A percentile compares a stretch with the other conserved stretches of the same genome.
Conservation (phyloP, 2,113 vertebrate species). For the Bos taurus region DNA sequence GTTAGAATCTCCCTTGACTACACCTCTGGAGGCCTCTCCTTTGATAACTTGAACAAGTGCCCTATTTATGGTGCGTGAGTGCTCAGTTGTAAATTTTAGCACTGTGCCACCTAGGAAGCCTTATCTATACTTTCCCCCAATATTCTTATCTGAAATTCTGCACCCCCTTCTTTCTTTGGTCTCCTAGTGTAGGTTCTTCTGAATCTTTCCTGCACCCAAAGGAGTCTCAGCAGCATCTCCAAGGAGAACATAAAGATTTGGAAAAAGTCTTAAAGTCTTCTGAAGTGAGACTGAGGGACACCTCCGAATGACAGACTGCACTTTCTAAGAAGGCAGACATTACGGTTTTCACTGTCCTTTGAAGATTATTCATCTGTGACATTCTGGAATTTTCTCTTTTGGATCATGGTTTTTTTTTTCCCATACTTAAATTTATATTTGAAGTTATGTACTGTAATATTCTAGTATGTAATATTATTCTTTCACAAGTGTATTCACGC, state of each 20-base stretch:
- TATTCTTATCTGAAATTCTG: slow-evolving; percentile 71
- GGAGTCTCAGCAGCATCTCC: slow-evolving; percentile 5
- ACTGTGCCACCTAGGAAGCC: neutral
- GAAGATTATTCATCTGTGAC: neutral
- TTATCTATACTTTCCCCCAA: slow-evolving; percentile 72
- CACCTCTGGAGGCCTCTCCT: slow-evolving; percentile 78
- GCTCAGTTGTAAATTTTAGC: neutral
- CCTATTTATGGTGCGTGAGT: neutral
- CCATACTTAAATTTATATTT: neutral
- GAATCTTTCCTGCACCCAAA: neutral
- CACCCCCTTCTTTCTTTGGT: slow-evolving; percentile 80
- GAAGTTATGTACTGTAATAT: neutral
- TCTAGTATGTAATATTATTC: neutral
- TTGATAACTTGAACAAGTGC: slow-evolving; percentile 72
- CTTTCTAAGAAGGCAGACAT: neutral
- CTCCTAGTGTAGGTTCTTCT: slow-evolving; percentile 69
- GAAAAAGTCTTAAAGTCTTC: neutral
- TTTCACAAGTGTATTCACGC: neutral
- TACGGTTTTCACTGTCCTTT: neutral
- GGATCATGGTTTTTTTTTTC: neutral
- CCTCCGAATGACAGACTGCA: too few species aligned
- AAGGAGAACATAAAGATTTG: neutral
- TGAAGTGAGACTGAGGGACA: neutral
- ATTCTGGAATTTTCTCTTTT: neutral
- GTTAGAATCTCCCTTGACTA: slow-evolving; percentile 77